Conservation (phyloP, 2,888 invertebrate species). For the Erebia epiphron region DNA sequence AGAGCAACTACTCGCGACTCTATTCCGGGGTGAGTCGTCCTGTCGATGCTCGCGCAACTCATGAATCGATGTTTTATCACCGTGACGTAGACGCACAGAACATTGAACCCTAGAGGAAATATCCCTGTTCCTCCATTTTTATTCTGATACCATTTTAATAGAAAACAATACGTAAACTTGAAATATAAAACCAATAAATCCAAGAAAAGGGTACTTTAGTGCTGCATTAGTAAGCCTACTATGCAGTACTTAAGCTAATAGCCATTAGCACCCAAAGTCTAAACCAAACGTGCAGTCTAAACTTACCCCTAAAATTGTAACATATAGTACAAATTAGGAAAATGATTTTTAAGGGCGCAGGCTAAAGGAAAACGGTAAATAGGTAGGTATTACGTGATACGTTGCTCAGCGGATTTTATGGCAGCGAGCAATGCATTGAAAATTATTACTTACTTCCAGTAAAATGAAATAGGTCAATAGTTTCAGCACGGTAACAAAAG, state of each 20-base stretch:
- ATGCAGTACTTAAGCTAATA: no score
- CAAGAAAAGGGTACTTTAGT: neutral
- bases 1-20: slow-evolving; percentile 38
- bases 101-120: slow-evolving; percentile 80
- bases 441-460: slow-evolving; percentile 82
- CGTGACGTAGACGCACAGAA: slow-evolving; percentile 68
- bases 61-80: slow-evolving; percentile 73
- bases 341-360: no score
- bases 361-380: no score
- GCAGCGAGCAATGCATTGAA: slow-evolving; percentile 74
- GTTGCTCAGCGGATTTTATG: slow-evolving; percentile 68
- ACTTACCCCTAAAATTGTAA: neutral
- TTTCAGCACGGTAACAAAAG: slow-evolving; percentile 81
- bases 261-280: no score
- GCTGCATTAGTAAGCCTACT: neutral
- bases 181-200: neutral
- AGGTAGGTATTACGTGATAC: slow-evolving; percentile 13
- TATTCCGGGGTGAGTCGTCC: slow-evolving; percentile 70
- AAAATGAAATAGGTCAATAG: slow-evolving; percentile 82
- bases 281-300: no score
- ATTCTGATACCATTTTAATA: slow-evolving; percentile 44
- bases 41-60: slow-evolving; percentile 73
- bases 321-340: neutral
- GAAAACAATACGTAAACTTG: neutral
- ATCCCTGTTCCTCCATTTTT: slow-evolving; percentile 71